Conservation (phyloP, 2,888 invertebrate genomes). For the Mantis religiosa region DNA sequence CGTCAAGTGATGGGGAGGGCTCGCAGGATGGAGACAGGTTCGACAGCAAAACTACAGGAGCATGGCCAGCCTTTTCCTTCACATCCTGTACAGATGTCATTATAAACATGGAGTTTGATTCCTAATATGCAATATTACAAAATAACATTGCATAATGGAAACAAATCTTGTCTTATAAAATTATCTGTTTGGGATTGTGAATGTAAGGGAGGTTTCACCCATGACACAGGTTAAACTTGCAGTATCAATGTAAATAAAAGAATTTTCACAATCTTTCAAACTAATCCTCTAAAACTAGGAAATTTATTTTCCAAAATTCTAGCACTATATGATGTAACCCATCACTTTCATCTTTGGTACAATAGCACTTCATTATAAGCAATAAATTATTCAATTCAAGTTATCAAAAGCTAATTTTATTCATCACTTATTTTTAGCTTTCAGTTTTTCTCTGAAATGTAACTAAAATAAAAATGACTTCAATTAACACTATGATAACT, state of each 20-base stretch:
- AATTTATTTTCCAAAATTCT: not conserved
- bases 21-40: slow-evolving; percentile 44
- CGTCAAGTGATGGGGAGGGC: slow-evolving; percentile 88
- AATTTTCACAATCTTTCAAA: not conserved
- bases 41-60: slow-evolving; percentile 19
- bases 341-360: not conserved
- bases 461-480: not conserved
- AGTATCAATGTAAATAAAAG: not conserved
- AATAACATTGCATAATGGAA: not conserved
- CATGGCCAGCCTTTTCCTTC: not conserved
- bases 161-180: not conserved
- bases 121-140: not conserved
- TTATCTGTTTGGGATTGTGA: not conserved
- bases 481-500: not conserved
- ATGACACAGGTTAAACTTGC: not conserved
- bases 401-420: not conserved
- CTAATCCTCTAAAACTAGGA: not conserved
- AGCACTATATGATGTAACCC: not conserved
- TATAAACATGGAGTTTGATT: not conserved
- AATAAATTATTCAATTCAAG: not conserved
- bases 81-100: not conserved
- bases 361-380: not conserved
- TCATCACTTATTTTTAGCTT: not conserved
- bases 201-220: not conserved
- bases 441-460: not conserved